Conservation (phyloP, 2,888 invertebrate species). For the Dasysyrphus albostriatus region DNA sequence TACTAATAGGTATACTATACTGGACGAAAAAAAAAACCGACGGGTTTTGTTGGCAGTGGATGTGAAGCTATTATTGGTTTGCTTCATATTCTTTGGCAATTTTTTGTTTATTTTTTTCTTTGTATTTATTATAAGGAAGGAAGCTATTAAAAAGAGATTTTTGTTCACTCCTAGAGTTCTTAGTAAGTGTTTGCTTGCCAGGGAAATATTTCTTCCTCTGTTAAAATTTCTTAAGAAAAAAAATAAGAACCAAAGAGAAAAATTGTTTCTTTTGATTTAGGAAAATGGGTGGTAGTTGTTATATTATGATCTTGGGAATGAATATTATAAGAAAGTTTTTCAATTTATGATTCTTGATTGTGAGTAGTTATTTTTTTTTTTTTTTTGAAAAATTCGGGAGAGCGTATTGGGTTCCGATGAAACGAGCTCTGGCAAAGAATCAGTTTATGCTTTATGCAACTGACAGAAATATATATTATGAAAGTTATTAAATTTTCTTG, state of each 20-base stretch:
- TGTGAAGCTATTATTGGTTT: conserved; percentile 45
- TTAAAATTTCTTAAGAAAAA: conserved; percentile 8
- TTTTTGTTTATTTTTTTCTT: conserved; percentile 18
- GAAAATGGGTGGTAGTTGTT: conserved; percentile 21
- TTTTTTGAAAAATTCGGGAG: not conserved
- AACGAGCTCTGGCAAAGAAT: conserved; percentile 47
- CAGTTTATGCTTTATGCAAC: conserved; percentile 30
- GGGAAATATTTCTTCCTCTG: conserved; percentile 46
- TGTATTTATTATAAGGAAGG: conserved; percentile 52
- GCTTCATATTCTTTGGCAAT: conserved; percentile 57
- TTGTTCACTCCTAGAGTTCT: conserved; percentile 42
- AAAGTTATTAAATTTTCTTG: not conserved
- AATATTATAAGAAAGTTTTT: conserved; percentile 66
- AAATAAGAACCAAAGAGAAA: conserved; percentile 8
- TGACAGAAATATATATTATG: conserved; percentile 36
- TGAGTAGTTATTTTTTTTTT: not conserved
- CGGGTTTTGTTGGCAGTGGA: conserved; percentile 15
- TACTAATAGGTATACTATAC: conserved; percentile 8
- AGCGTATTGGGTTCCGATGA: conserved; percentile 13
- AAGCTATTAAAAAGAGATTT: conserved; percentile 72
- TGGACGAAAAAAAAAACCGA: conserved; percentile 14
- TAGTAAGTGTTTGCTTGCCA: conserved; percentile 70
- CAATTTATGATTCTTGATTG: conserved; percentile 57
- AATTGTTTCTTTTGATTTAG: conserved; percentile 34
- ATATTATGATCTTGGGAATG: conserved; percentile 18